These are phyloP conservation scores for Gasterosteus nipponicus DNA, from an alignment of 2,113 vertebrate genomes.

Conservation along the genomic window DNA sequence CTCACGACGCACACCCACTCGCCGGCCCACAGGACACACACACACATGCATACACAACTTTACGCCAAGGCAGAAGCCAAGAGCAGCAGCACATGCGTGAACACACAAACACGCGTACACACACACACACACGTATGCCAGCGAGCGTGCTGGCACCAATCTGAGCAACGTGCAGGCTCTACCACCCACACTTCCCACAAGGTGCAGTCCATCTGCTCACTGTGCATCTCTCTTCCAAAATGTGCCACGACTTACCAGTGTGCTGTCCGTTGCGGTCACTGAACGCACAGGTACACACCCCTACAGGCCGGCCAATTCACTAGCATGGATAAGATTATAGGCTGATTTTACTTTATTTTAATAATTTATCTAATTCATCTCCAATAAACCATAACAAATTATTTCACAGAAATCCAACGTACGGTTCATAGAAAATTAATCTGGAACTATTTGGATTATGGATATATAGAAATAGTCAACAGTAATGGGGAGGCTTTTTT, in stretches of 20 bases:
- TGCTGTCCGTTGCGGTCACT: conserved; percentile 28
- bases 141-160: conserved; percentile 51
- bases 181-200: conserved; percentile 65
- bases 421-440: neutral
- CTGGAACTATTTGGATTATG: neutral
- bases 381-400: neutral
- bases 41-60: conserved; percentile 21
- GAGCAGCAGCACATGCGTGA: conserved; percentile 49
- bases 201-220: conserved; percentile 74
- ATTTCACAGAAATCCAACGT: neutral
- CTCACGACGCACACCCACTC: conserved; percentile 63
- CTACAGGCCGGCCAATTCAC: conserved; percentile 1
- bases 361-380: neutral
- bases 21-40: conserved; percentile 21
- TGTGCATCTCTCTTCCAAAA: conserved; percentile 45
- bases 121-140: conserved; percentile 49
- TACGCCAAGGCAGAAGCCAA: conserved; percentile 55
- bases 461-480: neutral
- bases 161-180: conserved; percentile 57
- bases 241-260: conserved; percentile 39
- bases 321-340: neutral
- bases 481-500: neutral
- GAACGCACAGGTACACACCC: conserved; percentile 19
- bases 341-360: neutral
- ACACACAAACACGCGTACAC: conserved; percentile 48